Base-by-base conservation (phyloP, 2,888 invertebrate genomes). In the Mechanitis messenoides region DNA sequence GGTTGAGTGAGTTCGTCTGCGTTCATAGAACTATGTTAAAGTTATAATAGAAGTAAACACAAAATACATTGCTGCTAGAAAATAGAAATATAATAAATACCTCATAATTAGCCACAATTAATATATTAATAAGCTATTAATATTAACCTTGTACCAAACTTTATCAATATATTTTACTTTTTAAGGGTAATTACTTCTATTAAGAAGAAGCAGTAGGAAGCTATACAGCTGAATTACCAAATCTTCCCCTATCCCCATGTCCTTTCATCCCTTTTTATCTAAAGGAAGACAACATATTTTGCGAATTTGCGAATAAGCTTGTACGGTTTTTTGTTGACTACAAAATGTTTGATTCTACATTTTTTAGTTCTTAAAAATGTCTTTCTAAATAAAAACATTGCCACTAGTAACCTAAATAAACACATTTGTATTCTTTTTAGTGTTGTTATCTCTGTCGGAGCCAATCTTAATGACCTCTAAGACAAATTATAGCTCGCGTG, bases 1-100 rank as follows among this genome's bases (percentile, higher is more conserved):
- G 31, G 28, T 54, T 64, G 65, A 59, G 65, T 62, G 64, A 55
- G 66, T 66, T 64, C 55, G 61, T 66, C 61, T 58, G 64, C 66
- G 64, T 64, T 57, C 61, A 61, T 61, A 54, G 61, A 57, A 61
- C 61, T 60, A 38, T 56, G 31, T 50, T 50, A 11, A 50, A 50
- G 50, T 50, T 50, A 50, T 9, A 50, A 50, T 50, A 50, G 31
- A 50, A 31, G 50, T 42, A 9, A 42, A 42, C 42, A 42, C 50
- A 50, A 47, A 31, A 50, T 31, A 31, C 31, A 2, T 28, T 11
- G 11, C 31, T 31, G 11, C 50, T 31, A 20, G 50, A 6, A 31
- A 50, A 50, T 31, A 20, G 20, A 20, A 20, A 20, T 20, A 20
- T 20, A 20, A 20, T 20, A 6, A 50, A 50, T 50, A 50, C 31